These are phyloP conservation scores for Meganola albula DNA, from an alignment of 2,888 invertebrate species.

Conservation along the genomic window DNA sequence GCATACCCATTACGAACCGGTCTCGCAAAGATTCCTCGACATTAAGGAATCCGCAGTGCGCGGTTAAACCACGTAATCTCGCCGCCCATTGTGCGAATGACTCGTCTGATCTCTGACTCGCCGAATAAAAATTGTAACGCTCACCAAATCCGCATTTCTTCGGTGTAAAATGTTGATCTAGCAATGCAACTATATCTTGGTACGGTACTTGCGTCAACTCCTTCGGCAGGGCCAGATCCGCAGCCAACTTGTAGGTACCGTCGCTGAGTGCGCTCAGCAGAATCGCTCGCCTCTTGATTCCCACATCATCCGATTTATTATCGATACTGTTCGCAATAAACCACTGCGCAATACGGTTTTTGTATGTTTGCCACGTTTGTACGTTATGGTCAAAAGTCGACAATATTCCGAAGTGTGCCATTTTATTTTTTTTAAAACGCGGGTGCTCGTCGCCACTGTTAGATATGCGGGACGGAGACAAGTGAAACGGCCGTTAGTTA, in stretches of 20 bases:
- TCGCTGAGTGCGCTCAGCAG: slow-evolving; percentile 21
- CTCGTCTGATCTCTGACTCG: no score
- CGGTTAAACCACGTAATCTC: slow-evolving; percentile 2
- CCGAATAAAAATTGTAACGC: no score
- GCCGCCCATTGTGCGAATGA: no score
- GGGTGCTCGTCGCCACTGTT: slow-evolving; percentile 1
- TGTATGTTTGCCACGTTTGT: slow-evolving; percentile 17
- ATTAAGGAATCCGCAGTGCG: slow-evolving; percentile 1
- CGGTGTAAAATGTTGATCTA: no score
- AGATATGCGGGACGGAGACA: not conserved
- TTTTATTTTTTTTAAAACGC: not conserved
- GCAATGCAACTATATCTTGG: no score
- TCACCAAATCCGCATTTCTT: no score
- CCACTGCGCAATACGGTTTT: slow-evolving; percentile 16
- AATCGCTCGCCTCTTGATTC: slow-evolving; percentile 12
- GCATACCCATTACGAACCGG: not conserved
- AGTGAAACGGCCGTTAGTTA: not conserved
- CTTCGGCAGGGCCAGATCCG: slow-evolving; percentile 20
- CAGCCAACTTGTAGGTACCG: slow-evolving; percentile 15
- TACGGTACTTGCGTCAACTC: no score
- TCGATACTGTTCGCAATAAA: slow-evolving; percentile 20
- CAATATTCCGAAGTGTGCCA: not conserved
- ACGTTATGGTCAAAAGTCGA: slow-evolving; percentile 17
- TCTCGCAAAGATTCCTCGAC: slow-evolving; percentile 2
- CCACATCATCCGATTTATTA: slow-evolving; percentile 8